A percentile compares a stretch with the other conserved stretches of the same genome.
Conservation (phyloP, 2,797 vertebrate genomes). For the Urophycis tenuis region DNA sequence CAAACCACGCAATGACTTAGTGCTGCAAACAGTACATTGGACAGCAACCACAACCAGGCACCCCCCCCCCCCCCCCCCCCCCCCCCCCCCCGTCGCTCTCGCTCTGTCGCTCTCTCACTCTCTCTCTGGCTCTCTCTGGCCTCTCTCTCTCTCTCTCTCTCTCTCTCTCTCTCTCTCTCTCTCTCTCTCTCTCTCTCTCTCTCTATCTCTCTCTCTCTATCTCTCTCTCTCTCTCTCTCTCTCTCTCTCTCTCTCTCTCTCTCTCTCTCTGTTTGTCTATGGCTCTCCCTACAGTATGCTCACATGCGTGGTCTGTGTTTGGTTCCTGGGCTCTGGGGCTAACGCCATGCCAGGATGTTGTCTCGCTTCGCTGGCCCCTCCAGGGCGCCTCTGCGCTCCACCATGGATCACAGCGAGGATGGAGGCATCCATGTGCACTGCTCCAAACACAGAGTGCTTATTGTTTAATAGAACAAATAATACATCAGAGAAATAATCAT, state of each 20-base stretch:
- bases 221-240: not conserved
- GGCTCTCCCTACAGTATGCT: not conserved
- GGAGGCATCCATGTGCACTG: not conserved
- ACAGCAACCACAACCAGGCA: no score
- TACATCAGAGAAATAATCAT: not conserved
- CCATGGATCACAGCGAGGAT: not conserved
- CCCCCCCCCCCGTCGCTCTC: not conserved
- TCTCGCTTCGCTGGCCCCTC: no score
- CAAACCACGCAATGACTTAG: not conserved
- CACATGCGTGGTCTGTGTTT: not conserved
- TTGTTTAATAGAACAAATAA: not conserved
- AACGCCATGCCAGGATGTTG: no score
- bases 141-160: not conserved
- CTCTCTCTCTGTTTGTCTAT: not conserved
- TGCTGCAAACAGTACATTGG: no score
- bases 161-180: no score
- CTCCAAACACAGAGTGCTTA: not conserved
- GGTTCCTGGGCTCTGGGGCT: not conserved
- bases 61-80: no score
- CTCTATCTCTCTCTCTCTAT: not conserved
- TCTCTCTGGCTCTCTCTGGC: not conserved
- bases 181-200: no score
- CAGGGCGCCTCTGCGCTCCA: not conserved
- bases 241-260: slow-evolving; percentile 13
- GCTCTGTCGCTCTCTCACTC: not conserved